Percentiles rank a stretch among this genome's conserved stretches.
Conservation (phyloP, 2,797 vertebrate species). For the Chiloscyllium punctatum region DNA sequence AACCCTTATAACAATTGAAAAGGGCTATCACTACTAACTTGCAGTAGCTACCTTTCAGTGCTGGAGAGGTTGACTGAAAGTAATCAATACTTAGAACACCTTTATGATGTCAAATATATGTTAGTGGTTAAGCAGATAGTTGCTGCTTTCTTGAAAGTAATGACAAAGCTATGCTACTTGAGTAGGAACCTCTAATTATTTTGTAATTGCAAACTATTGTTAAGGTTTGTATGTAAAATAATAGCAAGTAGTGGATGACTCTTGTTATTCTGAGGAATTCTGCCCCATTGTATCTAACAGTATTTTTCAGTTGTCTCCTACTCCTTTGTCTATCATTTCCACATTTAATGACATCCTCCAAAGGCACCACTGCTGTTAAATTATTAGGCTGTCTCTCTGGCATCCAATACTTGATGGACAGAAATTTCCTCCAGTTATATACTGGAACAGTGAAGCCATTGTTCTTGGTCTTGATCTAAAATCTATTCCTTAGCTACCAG, state of each 20-base stretch:
- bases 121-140: neutral
- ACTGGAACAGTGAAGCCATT: neutral
- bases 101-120: neutral
- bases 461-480: neutral
- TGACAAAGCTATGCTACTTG: neutral
- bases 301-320: neutral
- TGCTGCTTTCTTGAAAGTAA: neutral
- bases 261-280: neutral
- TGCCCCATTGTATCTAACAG: neutral
- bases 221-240: neutral
- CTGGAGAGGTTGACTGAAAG: neutral
- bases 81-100: neutral
- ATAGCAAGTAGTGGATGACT: neutral
- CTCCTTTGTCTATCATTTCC: neutral
- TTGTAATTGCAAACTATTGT: neutral
- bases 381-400: neutral
- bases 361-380: neutral
- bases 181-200: neutral
- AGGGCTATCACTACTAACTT: neutral
- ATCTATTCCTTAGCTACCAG: neutral
- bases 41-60: neutral
- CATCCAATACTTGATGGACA: neutral
- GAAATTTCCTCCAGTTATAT: neutral
- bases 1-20: neutral
- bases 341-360: neutral